These are phyloP conservation scores for Dryomyza anilis DNA, from an alignment of 2,888 invertebrate genomes.

Conservation along the genomic window DNA sequence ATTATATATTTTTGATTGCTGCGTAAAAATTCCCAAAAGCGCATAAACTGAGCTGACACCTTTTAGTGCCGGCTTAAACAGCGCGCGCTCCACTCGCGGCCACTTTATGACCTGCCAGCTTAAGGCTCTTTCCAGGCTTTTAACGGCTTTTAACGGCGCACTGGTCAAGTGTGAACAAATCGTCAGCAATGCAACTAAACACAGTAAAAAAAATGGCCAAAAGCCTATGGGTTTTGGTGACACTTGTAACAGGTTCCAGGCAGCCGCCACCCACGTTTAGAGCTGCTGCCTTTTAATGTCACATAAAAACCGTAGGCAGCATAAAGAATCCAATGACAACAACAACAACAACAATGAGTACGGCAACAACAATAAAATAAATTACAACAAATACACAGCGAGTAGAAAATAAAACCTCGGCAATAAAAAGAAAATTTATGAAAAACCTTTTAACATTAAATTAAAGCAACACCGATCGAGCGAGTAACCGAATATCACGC, in stretches of 20 bases:
- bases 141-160: too few relatives aligned
- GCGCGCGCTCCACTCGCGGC: too few relatives aligned
- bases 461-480: conserved; percentile 1
- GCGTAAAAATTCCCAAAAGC: too few relatives aligned
- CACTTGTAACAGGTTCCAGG: neutral
- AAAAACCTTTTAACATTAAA: conserved; percentile 11
- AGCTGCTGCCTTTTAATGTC: neutral
- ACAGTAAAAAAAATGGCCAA: too few relatives aligned
- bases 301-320: neutral
- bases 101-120: too few relatives aligned
- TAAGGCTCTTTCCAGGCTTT: too few relatives aligned
- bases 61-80: too few relatives aligned
- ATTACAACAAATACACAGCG: neutral
- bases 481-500: too few relatives aligned
- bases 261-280: neutral
- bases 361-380: neutral
- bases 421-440: conserved; percentile 16
- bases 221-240: neutral
- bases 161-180: too few relatives aligned
- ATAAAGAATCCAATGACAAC: neutral
- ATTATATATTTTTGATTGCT: too few relatives aligned
- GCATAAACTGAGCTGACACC: too few relatives aligned
- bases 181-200: too few relatives aligned
- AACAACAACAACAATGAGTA: neutral
- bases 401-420: neutral